Base-by-base conservation (phyloP, 2,113 vertebrate genomes). In the Suricata suricatta region DNA sequence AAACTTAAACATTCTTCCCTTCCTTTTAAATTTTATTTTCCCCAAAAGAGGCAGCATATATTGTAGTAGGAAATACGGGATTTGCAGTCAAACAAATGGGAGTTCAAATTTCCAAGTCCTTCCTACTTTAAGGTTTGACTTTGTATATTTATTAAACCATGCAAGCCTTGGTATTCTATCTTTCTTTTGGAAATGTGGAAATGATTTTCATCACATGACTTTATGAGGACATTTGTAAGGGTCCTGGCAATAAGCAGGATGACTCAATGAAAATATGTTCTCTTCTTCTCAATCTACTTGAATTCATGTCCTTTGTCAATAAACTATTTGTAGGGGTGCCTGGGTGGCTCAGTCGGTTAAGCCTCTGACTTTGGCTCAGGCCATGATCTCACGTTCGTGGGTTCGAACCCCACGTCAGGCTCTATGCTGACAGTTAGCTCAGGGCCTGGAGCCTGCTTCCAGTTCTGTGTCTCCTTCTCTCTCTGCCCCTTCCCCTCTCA, bases 51-150 rank as follows among this genome's bases (percentile, higher is more conserved):
- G 74, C 13, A 95, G 60, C 33, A 82, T 31, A 35, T 54, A 72
- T 19, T 12, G 8, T 17, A 54, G 12, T 4, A 96, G 19, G 27
- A 91, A 95, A 69, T 33, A 83, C 7, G 14, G 13, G 33, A 94
- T 44, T 12, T 54, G 17, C 16, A 86, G 47, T 50, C 68, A 90
- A 76, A 66, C 54, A 96, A 79, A 89, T 23, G 15, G 54, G 31
- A 86, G 23, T 90, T 86, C 74, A 85, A 88, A 63, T 93, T 93
- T 95, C 35, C 47, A 57, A 25, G 21, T 80, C 52, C 72, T 87
- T 81, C 35, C 86, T 81, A 76, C 27, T 52, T 93, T 71, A 93
- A 35, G 38, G 68, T 85, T 71, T 69, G 57, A 76, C 25, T 57
- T 79, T 38, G 27, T 7, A 80, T 50, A 85, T 50, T 38, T 23